These are phyloP conservation scores for Dastarcus helophoroides DNA, from an alignment of 2,888 invertebrate genomes.

Conservation along the genomic window DNA sequence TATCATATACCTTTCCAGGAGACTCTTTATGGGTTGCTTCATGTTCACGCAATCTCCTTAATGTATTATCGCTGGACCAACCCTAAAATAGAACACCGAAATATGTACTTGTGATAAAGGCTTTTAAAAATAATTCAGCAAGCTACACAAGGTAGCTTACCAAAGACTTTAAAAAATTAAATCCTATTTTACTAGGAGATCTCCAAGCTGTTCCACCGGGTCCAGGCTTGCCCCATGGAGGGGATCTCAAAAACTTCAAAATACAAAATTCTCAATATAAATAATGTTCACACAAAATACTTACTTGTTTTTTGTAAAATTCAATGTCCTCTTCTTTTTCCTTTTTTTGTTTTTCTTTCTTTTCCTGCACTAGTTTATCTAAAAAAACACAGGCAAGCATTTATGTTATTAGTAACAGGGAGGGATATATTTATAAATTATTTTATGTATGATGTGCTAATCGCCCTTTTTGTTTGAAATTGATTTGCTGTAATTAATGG, in stretches of 20 bases:
- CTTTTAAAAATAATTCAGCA: conserved; percentile 11
- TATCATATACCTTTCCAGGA: no score
- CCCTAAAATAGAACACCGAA: no score
- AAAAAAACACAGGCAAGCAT: conserved; percentile 25
- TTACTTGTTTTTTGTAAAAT: conserved; percentile 47
- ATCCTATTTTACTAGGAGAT: conserved; percentile 57
- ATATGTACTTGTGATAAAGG: no score
- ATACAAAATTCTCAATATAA: conserved; percentile 8
- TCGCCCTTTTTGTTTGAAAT: no score
- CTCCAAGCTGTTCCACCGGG: conserved; percentile 66
- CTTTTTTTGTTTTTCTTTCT: conserved; percentile 39
- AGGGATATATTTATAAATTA: no score
- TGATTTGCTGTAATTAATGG: no score
- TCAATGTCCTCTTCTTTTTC: conserved; percentile 40
- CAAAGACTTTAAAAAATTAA: conserved; percentile 67
- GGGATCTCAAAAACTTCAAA: conserved; percentile 31
- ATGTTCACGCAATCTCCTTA: no score
- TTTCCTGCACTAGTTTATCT: conserved; percentile 50
- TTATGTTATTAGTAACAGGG: no score
- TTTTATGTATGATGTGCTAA: no score
- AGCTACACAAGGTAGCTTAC: conserved; percentile 40
- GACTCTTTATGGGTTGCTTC: no score
- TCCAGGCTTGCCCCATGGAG: conserved; percentile 56
- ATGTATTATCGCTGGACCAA: no score
- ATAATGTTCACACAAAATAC: conserved; percentile 12